Evolutionary conservation across 2,113 vertebrate genomes (phyloP).

Genomic region (Leuciscus idus): DNA sequence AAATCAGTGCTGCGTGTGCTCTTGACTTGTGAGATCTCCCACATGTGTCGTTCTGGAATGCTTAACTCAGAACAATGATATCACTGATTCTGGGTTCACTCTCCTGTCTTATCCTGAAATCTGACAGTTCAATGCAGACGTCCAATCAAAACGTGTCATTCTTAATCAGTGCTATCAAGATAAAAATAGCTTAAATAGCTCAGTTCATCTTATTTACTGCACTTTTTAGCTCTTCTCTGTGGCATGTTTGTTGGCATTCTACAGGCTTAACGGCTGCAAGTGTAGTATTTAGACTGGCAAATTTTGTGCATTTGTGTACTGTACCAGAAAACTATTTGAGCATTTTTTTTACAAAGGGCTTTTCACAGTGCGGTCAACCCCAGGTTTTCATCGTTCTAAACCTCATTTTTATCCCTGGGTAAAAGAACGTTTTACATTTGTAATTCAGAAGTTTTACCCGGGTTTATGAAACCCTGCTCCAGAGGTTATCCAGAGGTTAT

Average conservation of each 20-base stretch:
- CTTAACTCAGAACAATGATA: slow-evolving; percentile 44
- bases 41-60: slow-evolving; percentile 8
- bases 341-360: neutral
- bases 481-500: too few species aligned
- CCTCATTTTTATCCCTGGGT: too few species aligned
- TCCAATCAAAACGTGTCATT: slow-evolving; percentile 27
- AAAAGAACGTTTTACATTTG: too few species aligned
- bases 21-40: slow-evolving; percentile 31
- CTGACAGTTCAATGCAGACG: neutral
- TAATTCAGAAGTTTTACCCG: too few species aligned
- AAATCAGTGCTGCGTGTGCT: slow-evolving; percentile 30
- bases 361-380: too few species aligned
- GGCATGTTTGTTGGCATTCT: neutral
- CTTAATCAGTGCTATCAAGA: neutral
- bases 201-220: neutral
- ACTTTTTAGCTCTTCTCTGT: neutral
- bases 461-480: too few species aligned
- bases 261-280: neutral
- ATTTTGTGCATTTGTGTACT: neutral
- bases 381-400: too few species aligned
- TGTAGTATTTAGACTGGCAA: neutral
- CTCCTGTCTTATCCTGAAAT: slow-evolving; percentile 29
- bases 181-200: neutral
- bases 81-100: slow-evolving; percentile 34
- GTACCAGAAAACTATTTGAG: neutral